Percentiles rank a stretch among this genome's conserved stretches.
Evolutionary conservation across 2,797 vertebrate genomes (phyloP).

Genomic region (Coregonus ussuriensis): DNA sequence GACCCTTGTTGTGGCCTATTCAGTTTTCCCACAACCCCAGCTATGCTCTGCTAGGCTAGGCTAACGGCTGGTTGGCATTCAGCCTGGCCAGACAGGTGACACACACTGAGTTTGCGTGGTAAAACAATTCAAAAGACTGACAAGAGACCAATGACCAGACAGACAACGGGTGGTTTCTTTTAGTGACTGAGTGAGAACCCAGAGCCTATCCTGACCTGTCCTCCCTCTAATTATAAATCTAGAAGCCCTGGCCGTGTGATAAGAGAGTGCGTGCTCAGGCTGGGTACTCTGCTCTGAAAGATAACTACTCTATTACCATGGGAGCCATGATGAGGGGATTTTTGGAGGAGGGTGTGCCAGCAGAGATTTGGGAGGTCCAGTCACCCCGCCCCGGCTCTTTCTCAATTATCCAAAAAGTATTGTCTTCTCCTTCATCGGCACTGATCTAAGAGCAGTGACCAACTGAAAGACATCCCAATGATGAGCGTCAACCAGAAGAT

Average conservation of each 20-base stretch:
- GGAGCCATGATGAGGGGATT: background rate
- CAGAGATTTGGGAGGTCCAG: background rate
- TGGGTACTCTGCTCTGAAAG: background rate
- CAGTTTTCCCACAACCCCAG: constrained; percentile 38
- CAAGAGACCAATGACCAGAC: no score
- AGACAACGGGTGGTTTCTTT: background rate
- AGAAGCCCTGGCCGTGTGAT: background rate
- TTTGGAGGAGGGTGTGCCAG: background rate
- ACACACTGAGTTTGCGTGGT: no score
- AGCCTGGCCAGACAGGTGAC: constrained; percentile 21
- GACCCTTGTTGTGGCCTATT: constrained; percentile 54
- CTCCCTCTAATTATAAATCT: background rate
- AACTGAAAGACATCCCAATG: no score
- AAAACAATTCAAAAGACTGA: no score
- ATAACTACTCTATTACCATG: background rate
- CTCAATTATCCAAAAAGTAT: background rate
- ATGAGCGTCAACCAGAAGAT: no score
- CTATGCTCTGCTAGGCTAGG: constrained; percentile 37
- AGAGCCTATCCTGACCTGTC: background rate
- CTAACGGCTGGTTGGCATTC: constrained; percentile 40
- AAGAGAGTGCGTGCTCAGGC: background rate
- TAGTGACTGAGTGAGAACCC: background rate
- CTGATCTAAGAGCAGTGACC: no score
- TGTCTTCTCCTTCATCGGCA: no score
- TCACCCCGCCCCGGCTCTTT: background rate